Percentiles rank a stretch among this genome's conserved stretches.
Conservation (phyloP, 2,797 vertebrate genomes). For the Platalea minor region DNA sequence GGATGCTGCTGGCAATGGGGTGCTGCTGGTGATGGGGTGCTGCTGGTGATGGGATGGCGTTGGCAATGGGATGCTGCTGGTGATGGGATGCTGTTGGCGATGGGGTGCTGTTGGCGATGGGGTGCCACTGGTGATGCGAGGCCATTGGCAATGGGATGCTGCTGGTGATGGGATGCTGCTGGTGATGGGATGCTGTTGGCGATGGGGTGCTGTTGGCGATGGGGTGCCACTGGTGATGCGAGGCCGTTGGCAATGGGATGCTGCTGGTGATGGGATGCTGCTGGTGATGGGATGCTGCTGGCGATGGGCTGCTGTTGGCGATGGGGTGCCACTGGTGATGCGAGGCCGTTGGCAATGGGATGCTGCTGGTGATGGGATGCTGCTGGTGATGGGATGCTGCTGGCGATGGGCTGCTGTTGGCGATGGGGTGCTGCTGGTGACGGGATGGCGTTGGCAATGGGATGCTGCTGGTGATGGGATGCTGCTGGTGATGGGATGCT, state of each 20-base stretch:
- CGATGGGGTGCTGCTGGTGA: accelerated
- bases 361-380: background rate
- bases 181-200: accelerated
- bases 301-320: accelerated
- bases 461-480: too few relatives aligned
- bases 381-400: accelerated
- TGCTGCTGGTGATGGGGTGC: too few relatives aligned
- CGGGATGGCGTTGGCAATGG: accelerated
- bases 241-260: too few relatives aligned
- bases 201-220: accelerated
- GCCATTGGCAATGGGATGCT: too few relatives aligned
- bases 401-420: background rate
- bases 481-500: accelerated
- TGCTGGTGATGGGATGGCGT: accelerated
- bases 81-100: too few relatives aligned
- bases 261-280: accelerated
- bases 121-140: too few relatives aligned
- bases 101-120: too few relatives aligned
- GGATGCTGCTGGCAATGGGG: too few relatives aligned
- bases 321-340: background rate
- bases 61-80: accelerated
- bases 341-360: accelerated
- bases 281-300: accelerated
- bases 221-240: too few relatives aligned
- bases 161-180: too few relatives aligned